Evolutionary conservation across 2,888 invertebrate species (phyloP).

Genomic region (Acronicta leporina): DNA sequence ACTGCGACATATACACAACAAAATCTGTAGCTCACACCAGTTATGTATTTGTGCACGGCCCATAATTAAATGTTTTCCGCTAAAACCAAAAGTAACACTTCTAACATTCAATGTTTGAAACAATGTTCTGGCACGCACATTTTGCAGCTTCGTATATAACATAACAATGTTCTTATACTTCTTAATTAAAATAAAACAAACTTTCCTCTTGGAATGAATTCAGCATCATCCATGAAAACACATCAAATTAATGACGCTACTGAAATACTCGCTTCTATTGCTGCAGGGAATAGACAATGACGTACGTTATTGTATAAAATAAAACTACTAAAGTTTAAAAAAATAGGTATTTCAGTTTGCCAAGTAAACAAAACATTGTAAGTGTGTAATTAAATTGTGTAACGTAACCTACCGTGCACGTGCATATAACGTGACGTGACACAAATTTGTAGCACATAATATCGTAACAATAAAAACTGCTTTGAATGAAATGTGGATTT

Average conservation of each 20-base stretch:
- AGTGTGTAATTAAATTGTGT: conserved; percentile 39
- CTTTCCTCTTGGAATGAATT: conserved; percentile 7
- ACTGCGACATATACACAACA: too few species aligned
- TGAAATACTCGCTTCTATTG: conserved; percentile 1
- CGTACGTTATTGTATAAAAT: neutral
- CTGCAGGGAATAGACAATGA: conserved; percentile 1
- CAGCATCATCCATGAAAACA: conserved; percentile 16
- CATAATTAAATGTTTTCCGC: conserved; percentile 6
- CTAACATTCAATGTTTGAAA: neutral
- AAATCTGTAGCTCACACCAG: conserved; percentile 18
- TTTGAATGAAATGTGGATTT: conserved; percentile 49
- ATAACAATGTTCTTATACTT: too few species aligned
- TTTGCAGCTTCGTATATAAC: neutral
- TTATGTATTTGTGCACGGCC: conserved; percentile 3
- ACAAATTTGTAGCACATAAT: conserved; percentile 24
- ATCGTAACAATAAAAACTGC: conserved; percentile 34
- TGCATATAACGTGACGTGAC: conserved; percentile 46
- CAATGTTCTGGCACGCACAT: conserved; percentile 2
- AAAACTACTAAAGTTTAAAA: conserved; percentile 10
- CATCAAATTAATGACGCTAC: conserved; percentile 3
- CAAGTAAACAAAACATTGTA: conserved; percentile 34
- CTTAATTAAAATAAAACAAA: too few species aligned
- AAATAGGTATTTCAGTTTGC: conserved; percentile 35
- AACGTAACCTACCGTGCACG: conserved; percentile 24
- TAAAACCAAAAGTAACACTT: neutral